Evolutionary conservation across 2,797 vertebrate species (phyloP).

Genomic region (Protosalanx chinensis): DNA sequence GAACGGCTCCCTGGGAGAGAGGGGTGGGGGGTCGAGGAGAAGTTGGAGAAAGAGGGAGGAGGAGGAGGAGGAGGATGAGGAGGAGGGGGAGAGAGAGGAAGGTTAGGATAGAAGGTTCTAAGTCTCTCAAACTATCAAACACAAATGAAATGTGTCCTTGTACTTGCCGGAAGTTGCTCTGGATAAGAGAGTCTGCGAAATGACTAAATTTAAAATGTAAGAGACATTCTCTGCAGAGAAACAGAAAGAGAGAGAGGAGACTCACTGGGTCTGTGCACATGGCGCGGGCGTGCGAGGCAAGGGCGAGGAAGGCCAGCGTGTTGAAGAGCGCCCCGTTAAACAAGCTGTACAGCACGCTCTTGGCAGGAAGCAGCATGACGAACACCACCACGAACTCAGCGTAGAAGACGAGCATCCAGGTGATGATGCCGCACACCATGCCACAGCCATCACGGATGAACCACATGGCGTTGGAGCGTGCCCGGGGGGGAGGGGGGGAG

Average conservation of each 20-base stretch:
- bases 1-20: constrained; percentile 86
- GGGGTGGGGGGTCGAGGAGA: neutral
- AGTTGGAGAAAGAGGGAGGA: too few relatives aligned
- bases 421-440: constrained; percentile 90
- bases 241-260: constrained; percentile 3
- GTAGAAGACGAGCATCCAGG: constrained; percentile 94
- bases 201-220: too few relatives aligned
- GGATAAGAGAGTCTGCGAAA: too few relatives aligned
- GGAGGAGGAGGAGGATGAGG: too few relatives aligned
- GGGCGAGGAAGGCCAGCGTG: constrained; percentile 87
- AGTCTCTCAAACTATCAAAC: neutral
- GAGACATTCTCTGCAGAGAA: neutral
- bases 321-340: constrained; percentile 93
- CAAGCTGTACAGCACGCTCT: constrained; percentile 83
- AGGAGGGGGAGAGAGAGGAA: too few relatives aligned
- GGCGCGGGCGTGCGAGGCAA: constrained; percentile 90
- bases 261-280: constrained; percentile 96
- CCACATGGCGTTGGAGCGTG: constrained; percentile 85
- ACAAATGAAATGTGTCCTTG: neutral
- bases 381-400: constrained; percentile 97
- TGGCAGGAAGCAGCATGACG: constrained; percentile 90
- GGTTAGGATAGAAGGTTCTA: neutral
- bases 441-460: constrained; percentile 97
- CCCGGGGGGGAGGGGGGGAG: constrained; percentile 79
- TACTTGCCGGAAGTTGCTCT: too few relatives aligned